These are phyloP conservation scores for Hypotaenidia philippensis DNA, from an alignment of 2,797 vertebrate genomes.

Conservation along the genomic window DNA sequence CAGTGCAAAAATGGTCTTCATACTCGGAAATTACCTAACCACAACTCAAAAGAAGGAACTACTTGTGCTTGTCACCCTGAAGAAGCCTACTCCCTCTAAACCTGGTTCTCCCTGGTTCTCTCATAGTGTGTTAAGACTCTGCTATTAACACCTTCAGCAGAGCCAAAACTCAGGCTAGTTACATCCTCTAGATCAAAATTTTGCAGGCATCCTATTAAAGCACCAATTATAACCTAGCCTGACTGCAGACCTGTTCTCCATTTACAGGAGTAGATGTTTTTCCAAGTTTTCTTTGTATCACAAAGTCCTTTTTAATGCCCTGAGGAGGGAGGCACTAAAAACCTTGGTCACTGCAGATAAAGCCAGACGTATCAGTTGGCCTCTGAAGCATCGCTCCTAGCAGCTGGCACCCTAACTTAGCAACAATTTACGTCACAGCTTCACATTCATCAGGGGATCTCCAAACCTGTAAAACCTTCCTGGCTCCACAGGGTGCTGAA, in stretches of 20 bases:
- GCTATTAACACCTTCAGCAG: neutral
- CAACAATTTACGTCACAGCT: slow-evolving; percentile 59
- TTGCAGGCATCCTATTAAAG: neutral
- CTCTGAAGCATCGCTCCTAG: slow-evolving; percentile 48
- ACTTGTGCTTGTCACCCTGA: neutral
- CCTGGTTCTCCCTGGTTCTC: neutral
- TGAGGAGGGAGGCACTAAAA: neutral
- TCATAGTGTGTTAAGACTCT: neutral
- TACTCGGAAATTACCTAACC: slow-evolving; percentile 6
- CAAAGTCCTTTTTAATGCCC: neutral
- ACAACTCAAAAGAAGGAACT: neutral
- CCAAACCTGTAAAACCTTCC: slow-evolving; percentile 41
- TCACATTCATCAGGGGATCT: slow-evolving; percentile 29
- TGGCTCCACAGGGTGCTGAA: slow-evolving; percentile 39
- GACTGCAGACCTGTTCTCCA: neutral
- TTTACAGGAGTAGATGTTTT: neutral
- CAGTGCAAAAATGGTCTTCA: neutral
- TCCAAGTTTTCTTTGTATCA: neutral
- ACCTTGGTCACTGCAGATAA: slow-evolving; percentile 29
- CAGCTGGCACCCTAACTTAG: slow-evolving; percentile 74
- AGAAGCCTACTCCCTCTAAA: neutral
- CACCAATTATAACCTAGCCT: neutral
- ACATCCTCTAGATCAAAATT: neutral
- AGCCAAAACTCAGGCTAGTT: neutral
- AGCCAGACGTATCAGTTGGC: slow-evolving; percentile 41